Conservation (phyloP, 2,797 vertebrate genomes). For the Schizopygopsis pylzovi region DNA sequence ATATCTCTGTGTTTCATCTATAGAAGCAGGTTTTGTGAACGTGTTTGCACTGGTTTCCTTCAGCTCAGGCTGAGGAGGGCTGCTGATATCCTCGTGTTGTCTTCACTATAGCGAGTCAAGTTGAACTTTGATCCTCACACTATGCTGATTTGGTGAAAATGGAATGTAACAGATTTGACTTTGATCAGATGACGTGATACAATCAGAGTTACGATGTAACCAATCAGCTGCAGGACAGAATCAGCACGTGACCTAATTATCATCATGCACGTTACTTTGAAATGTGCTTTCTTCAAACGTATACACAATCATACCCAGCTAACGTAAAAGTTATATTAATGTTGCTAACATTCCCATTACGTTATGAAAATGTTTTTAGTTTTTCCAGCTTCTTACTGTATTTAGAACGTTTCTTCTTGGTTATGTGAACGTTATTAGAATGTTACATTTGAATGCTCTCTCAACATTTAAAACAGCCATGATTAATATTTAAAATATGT, state of each 20-base stretch:
- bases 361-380: no score
- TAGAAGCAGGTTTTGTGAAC: background rate
- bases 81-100: background rate
- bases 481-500: no score
- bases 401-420: no score
- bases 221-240: background rate
- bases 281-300: no score
- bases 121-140: constrained; percentile 75
- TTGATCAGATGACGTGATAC: background rate
- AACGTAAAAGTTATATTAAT: no score
- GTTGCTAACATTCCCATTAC: no score
- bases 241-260: background rate
- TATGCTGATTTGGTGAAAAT: constrained; percentile 74
- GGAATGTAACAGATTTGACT: constrained; percentile 73
- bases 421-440: background rate
- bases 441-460: no score
- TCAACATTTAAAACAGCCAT: no score
- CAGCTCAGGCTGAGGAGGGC: background rate
- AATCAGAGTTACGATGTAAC: background rate
- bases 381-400: no score
- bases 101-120: constrained; percentile 64
- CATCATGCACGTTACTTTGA: background rate
- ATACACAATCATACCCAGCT: background rate
- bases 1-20: background rate
- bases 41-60: constrained; percentile 16